Evolutionary conservation across 2,888 invertebrate species (phyloP).

Genomic region (Piscicola geometra): DNA sequence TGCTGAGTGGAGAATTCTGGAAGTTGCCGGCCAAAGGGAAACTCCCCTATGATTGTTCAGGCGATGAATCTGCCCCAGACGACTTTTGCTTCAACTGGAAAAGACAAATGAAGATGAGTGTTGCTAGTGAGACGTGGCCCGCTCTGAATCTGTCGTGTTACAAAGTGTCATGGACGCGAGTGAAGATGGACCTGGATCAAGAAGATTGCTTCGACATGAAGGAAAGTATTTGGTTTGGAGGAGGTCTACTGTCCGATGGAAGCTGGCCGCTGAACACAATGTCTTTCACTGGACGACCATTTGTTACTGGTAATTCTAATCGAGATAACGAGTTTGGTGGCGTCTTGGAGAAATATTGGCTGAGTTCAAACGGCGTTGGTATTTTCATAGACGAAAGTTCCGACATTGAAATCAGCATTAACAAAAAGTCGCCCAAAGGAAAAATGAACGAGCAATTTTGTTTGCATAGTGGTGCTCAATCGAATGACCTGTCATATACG

Average conservation of each 20-base stretch:
- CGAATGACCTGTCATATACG: constrained; percentile 58
- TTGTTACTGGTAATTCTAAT: constrained; percentile 24
- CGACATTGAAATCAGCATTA: constrained; percentile 74
- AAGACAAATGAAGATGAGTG: constrained; percentile 20
- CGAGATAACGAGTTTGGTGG: constrained; percentile 30
- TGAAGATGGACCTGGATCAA: constrained; percentile 14
- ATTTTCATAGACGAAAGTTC: constrained; percentile 64
- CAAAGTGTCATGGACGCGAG: constrained; percentile 24
- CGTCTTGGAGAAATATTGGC: constrained; percentile 56
- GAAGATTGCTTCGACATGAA: constrained; percentile 68
- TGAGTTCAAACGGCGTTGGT: constrained; percentile 68
- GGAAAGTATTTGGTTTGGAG: constrained; percentile 70
- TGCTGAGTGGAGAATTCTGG: constrained; percentile 33
- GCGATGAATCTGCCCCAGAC: background rate
- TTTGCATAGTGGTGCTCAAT: constrained; percentile 13
- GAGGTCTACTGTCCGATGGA: constrained; percentile 67
- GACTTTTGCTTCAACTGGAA: constrained; percentile 36
- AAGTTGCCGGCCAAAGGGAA: background rate
- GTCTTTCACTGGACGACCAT: constrained; percentile 46
- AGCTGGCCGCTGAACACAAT: constrained; percentile 73
- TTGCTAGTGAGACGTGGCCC: background rate
- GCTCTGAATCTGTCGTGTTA: constrained; percentile 27
- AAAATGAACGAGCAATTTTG: constrained; percentile 58
- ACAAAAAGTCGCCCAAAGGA: constrained; percentile 47
- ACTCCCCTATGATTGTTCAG: constrained; percentile 34